phyloP scores from a whole-genome alignment of 1,140 invertebrate species.

The Holotrichia oblita region DNA sequence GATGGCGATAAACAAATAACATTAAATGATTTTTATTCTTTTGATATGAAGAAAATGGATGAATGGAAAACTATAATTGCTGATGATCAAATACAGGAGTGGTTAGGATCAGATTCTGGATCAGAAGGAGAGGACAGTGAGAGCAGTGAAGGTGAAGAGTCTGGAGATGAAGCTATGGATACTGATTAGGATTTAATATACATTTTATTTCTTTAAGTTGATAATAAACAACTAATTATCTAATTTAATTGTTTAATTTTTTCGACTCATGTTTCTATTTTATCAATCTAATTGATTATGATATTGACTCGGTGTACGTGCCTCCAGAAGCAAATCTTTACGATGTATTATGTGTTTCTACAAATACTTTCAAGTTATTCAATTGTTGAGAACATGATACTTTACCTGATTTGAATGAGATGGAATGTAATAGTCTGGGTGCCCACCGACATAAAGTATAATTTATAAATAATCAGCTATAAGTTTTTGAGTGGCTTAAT shows the following conservation, averaged over 20 bases:
- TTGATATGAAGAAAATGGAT: conserved; percentile 85
- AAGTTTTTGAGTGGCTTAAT: too few species aligned
- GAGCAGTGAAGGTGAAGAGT: conserved; percentile 58
- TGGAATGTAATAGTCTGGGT: too few species aligned
- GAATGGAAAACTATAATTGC: conserved; percentile 84
- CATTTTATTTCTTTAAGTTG: too few species aligned
- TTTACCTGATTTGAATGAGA: conserved; percentile 83
- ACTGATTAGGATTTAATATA: conserved; percentile 27
- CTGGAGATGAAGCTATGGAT: conserved; percentile 55
- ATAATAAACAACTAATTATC: neutral
- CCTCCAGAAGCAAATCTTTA: too few species aligned
- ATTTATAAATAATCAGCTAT: too few species aligned
- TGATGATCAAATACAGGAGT: conserved; percentile 74
- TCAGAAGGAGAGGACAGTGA: conserved; percentile 55
- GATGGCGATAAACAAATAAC: conserved; percentile 85
- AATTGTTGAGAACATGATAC: too few species aligned
- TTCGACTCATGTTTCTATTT: conserved; percentile 63
- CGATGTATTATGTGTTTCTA: too few species aligned
- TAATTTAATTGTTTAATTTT: too few species aligned
- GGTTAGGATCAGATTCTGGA: conserved; percentile 78
- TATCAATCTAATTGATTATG: conserved; percentile 83
- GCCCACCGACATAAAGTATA: too few species aligned
- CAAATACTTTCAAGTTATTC: too few species aligned
- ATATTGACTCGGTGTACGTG: conserved; percentile 66
- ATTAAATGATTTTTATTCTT: conserved; percentile 69